Base-by-base conservation (phyloP, 2,888 invertebrate genomes). In the Bursaphelenchus okinawaensis region DNA sequence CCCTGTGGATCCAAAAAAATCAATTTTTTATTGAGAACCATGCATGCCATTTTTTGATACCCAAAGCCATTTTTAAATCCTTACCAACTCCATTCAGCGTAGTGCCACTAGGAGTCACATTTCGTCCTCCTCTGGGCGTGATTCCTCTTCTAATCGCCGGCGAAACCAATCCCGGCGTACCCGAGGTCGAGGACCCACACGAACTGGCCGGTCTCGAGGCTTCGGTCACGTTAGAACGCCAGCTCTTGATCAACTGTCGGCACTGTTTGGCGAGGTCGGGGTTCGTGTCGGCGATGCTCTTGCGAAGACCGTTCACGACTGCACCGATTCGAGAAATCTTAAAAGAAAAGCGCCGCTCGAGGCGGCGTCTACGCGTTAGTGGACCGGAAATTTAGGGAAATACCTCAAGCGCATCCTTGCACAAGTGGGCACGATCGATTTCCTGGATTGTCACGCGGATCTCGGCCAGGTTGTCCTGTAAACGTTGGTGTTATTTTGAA, bases 311-410 rank as follows among this genome's bases (percentile, higher is more conserved):
- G 65, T 80, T 80, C 31, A 80, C 75, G 8, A 56, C 57, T 23
- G 70, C 73, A 28, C 79, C 80, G 55, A 80, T 69, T 0, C 79
- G 74, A 7, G 80, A 75, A 52, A 63, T 62, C 80, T 80, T 68
- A 62, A 79, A 68, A 60, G 3, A 28, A 27, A 51, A n/a, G n/a
- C 40, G 40, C 56, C 56, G 56, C 23, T 56, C 56, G 27, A 56
- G 23, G 29, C 56, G 19, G 56, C 19, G 23, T 56, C 26, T 24
- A 59, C 20, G 52, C 24, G 40, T 40, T 40, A 40, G 40, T 40
- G 40, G 40, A 40, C 40, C 40, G 60, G 28, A 26, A 64, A 16
- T 26, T 16, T 22, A 2, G 22, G 20, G 28, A 61, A 54, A 27
- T 60, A 67, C 67, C 67, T 67, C 67, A 54, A 67, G 67, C 4